Percentiles rank a stretch among this genome's conserved stretches.
Conservation (phyloP, 2,888 invertebrate species). For the Cactoblastis cactorum region DNA sequence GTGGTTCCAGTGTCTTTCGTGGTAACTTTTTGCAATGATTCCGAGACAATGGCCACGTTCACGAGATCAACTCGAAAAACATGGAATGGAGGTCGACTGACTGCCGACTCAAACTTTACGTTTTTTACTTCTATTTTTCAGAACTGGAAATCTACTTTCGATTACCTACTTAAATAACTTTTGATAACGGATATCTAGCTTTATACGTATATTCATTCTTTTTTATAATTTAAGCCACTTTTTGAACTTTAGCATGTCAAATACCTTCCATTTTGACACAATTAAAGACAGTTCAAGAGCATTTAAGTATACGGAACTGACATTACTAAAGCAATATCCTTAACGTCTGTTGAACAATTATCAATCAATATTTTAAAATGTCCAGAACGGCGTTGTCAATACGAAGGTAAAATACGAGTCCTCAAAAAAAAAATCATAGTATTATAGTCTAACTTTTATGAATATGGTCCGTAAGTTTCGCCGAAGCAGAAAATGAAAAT, state of each 20-base stretch:
- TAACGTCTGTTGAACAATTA: not conserved
- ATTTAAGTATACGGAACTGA: conserved; percentile 32
- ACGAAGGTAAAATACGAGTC: too few species aligned
- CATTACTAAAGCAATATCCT: conserved; percentile 20
- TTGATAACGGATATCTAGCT: conserved; percentile 20
- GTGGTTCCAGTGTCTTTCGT: conserved; percentile 20
- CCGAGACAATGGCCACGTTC: conserved; percentile 48
- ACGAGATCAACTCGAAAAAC: conserved; percentile 54
- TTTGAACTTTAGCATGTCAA: not conserved
- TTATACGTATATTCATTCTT: too few species aligned
- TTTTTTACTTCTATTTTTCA: not conserved
- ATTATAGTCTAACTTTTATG: too few species aligned
- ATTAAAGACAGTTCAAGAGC: conserved; percentile 25
- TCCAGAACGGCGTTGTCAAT: not conserved
- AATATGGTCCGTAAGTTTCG: too few species aligned
- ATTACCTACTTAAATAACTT: not conserved
- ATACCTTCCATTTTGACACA: conserved; percentile 27
- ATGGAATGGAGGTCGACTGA: conserved; percentile 53
- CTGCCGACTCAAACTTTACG: conserved; percentile 28
- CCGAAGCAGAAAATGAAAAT: not conserved
- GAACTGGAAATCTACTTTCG: not conserved
- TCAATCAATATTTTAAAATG: not conserved
- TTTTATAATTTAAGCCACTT: not conserved
- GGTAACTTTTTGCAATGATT: conserved; percentile 48
- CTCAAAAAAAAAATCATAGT: too few species aligned